Evolutionary conservation across 2,113 vertebrate species (phyloP).

Genomic region (Amblyopsis rosae): DNA sequence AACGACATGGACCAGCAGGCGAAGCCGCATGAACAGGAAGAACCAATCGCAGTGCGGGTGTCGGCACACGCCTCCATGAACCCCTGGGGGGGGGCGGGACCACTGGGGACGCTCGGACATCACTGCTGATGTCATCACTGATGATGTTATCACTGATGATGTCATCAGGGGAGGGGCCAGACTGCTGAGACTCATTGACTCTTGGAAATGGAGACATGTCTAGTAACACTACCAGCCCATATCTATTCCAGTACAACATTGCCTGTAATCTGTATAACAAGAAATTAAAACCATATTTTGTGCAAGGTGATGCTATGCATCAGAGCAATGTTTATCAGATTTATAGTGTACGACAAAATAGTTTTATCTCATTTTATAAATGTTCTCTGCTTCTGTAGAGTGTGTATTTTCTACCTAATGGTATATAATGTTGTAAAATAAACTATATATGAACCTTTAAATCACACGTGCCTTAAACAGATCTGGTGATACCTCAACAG

Average conservation of each 20-base stretch:
- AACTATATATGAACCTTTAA: not conserved
- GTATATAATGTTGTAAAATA: conserved; percentile 38
- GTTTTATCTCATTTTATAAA: conserved; percentile 48
- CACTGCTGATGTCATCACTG: no score
- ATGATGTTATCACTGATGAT: no score
- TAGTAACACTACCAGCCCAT: conserved; percentile 55
- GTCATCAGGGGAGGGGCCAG: not conserved
- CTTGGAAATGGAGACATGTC: conserved; percentile 35
- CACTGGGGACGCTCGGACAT: no score
- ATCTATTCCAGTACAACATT: conserved; percentile 22
- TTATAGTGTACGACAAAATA: conserved; percentile 51
- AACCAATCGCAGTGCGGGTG: no score
- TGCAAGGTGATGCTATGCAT: conserved; percentile 69
- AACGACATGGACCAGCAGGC: not conserved
- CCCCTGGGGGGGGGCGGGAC: no score
- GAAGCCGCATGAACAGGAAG: no score
- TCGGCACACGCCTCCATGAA: no score
- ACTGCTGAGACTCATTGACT: conserved; percentile 11
- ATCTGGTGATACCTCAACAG: no score
- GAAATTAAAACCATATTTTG: conserved; percentile 19
- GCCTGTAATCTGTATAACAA: conserved; percentile 27
- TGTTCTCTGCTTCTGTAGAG: conserved; percentile 58
- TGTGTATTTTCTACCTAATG: conserved; percentile 56
- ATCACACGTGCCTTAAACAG: no score
- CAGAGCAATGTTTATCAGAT: conserved; percentile 36